Percentiles rank a stretch among this genome's conserved stretches.
phyloP scores from a whole-genome alignment of 2,888 invertebrate genomes.

The Catocala fraxini region DNA sequence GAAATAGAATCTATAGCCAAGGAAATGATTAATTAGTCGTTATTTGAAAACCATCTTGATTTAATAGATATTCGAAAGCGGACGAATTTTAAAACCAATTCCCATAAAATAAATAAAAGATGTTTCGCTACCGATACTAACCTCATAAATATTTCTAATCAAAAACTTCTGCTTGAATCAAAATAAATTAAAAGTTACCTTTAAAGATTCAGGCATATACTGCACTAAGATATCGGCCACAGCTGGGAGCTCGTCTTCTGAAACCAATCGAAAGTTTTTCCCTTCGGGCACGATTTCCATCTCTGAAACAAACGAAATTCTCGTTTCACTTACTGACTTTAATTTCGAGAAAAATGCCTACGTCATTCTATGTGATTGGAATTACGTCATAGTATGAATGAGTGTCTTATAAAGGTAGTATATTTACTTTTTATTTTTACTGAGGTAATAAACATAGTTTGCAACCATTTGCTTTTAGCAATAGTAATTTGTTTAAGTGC shows the following conservation, averaged over 20 bases:
- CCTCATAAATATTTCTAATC: constrained; percentile 10
- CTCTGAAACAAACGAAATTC: constrained; percentile 86
- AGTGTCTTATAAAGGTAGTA: too few relatives aligned
- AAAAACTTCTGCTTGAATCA: constrained; percentile 14
- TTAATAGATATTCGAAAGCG: too few relatives aligned
- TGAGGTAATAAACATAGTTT: too few relatives aligned
- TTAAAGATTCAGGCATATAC: constrained; percentile 95
- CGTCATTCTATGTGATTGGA: background rate
- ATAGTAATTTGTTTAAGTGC: too few relatives aligned
- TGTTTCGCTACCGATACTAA: background rate
- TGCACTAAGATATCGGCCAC: constrained; percentile 93
- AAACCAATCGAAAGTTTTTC: constrained; percentile 95
- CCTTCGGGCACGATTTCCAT: constrained; percentile 95
- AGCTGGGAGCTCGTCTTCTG: constrained; percentile 94
- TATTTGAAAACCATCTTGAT: too few relatives aligned
- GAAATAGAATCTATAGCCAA: too few relatives aligned
- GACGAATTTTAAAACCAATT: too few relatives aligned
- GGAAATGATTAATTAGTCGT: too few relatives aligned
- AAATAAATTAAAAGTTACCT: constrained; percentile 86
- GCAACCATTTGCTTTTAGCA: too few relatives aligned
- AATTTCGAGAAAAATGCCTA: constrained; percentile 13
- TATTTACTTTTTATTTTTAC: too few relatives aligned
- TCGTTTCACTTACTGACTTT: constrained; percentile 19
- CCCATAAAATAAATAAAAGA: too few relatives aligned
- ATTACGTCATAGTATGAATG: background rate